Percentiles rank a stretch among this genome's conserved stretches.
Evolutionary conservation across 2,888 invertebrate genomes (phyloP).

Genomic region (Tenthredo scrophulariae): DNA sequence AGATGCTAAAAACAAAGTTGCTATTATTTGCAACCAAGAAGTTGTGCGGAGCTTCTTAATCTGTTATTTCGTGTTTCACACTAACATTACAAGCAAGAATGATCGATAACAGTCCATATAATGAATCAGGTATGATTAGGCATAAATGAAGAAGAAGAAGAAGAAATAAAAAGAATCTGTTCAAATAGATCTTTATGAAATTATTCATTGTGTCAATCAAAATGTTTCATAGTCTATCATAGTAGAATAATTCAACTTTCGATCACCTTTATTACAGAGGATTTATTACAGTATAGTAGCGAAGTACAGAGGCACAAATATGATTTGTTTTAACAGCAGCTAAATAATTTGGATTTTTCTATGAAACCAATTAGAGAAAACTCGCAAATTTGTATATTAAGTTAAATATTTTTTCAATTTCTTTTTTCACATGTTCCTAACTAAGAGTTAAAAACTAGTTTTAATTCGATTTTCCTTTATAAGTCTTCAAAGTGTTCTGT

Average conservation of each 20-base stretch:
- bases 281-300: not conserved
- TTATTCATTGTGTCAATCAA: not conserved
- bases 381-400: not conserved
- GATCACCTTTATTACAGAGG: not conserved
- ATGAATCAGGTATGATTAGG: not conserved
- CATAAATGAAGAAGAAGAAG: not conserved
- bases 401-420: not conserved
- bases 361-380: not conserved
- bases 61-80: not conserved
- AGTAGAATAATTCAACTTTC: not conserved
- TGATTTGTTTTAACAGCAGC: slow-evolving; percentile 1
- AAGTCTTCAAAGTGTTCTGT: not conserved
- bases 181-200: not conserved
- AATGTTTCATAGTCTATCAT: not conserved
- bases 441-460: slow-evolving; percentile 45
- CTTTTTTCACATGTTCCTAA: slow-evolving; percentile 48
- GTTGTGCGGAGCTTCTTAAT: not conserved
- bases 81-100: slow-evolving; percentile 5
- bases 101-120: not conserved
- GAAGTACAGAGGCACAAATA: slow-evolving; percentile 17
- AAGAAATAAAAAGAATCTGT: not conserved
- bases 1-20: not conserved
- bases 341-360: not conserved
- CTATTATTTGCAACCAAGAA: not conserved
- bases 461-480: slow-evolving; percentile 24